These are phyloP conservation scores for Ceyx cyanopectus DNA, from an alignment of 2,113 vertebrate genomes.

Conservation along the genomic window DNA sequence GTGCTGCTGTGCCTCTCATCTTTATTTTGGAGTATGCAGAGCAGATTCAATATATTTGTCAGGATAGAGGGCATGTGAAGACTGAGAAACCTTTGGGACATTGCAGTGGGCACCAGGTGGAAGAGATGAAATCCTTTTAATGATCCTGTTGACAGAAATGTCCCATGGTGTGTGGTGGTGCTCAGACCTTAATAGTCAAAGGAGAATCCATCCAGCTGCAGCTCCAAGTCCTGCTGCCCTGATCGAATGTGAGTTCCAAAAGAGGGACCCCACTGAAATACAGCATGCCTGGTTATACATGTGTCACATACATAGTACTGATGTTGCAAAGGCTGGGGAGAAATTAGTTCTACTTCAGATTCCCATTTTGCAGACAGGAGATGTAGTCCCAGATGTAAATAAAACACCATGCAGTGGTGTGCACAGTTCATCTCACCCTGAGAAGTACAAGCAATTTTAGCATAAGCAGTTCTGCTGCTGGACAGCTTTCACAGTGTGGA, in stretches of 20 bases:
- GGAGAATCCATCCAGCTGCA: not conserved
- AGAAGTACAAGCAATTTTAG: not conserved
- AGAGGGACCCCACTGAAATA: fast-evolving
- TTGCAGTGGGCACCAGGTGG: not conserved
- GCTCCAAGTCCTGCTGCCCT: not conserved
- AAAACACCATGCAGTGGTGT: fast-evolving
- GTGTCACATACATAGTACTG: fast-evolving
- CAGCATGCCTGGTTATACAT: not conserved
- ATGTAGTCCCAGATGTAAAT: not conserved
- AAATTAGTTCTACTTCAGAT: not conserved
- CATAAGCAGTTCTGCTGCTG: fast-evolving
- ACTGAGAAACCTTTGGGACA: not conserved
- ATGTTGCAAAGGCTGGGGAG: not conserved
- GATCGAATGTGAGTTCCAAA: fast-evolving
- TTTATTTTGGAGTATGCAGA: not conserved
- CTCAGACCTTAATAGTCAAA: not conserved
- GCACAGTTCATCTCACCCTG: fast-evolving
- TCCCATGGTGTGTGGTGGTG: fast-evolving
- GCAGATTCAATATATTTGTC: not conserved
- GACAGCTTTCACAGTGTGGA: not conserved
- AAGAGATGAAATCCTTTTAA: not conserved
- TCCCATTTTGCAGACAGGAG: not conserved
- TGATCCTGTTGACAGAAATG: not conserved
- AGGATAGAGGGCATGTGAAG: not conserved
- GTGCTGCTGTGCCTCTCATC: not conserved